Evolutionary conservation across 2,797 vertebrate species (phyloP), one percentile per base, ranked within the genome.

Genomic region (Chelon labrosus): DNA sequence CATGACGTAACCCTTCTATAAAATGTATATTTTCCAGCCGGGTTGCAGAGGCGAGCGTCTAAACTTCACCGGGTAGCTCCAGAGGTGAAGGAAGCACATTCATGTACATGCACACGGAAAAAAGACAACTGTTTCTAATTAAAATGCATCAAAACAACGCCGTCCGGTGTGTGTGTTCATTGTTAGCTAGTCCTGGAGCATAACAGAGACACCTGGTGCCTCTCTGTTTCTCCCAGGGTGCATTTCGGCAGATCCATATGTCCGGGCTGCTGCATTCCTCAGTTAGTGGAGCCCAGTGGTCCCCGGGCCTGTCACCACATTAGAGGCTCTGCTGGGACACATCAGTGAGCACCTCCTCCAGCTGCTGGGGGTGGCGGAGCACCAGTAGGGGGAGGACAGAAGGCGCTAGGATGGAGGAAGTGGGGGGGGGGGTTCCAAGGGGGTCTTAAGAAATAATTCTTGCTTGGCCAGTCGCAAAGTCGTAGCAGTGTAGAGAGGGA

Each of bases 11-110:
- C 77, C 22, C 77, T 63, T 31, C 84, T 83, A 84, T 92, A 90
- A 93, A 91, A 90, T 85, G 88, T 90, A 90, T 79, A 89, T 84
- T 91, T 91, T 91, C 90, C 88, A 74, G 77, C 54, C 16, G 60
- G 69, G 68, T 63, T 65, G 73, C 62, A 72, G 47, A 84, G 65
- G 58, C 56, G 78, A 82, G 78, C 77, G 22, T 75, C 64, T 84
- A 65, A 86, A 74, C 73, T 59, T 69, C 74, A 69, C 80, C 85
- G 84, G 85, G 84, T 77, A 68, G 66, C 71, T 75, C 17, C 52
- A 59, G 70, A 69, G 76, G 63, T 75, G 71, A 79, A 72, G 70
- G 31, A 71, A 67, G 79, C 49, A 19, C 56, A 27, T 66, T 14
- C 17, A 53, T 42, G 25, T 49, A 51, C 55, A 73, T 22, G 56